Base-by-base conservation (phyloP, 1,140 invertebrate genomes). In the Zelostemma sp. region DNA sequence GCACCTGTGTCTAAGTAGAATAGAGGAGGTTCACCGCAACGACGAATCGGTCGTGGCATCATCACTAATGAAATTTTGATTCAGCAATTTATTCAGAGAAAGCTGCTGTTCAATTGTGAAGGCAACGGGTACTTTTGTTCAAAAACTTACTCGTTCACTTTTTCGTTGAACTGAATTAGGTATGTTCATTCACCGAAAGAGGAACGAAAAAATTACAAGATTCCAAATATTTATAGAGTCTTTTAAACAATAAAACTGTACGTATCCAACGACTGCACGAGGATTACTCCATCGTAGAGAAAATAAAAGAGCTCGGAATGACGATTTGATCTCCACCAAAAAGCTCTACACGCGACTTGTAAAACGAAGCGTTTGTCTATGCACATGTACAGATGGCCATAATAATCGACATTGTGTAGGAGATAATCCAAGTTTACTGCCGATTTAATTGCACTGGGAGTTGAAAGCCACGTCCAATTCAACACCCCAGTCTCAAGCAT, bases 371-470 rank as follows among this genome's bases (percentile, higher is more conserved):
- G 55, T 55, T 38, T 55, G 25, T 14, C 49, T 35, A 28, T 6
- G 15, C 48, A 66, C 35, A 50, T 45, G 46, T 50, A 49, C 21
- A 12, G 46, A 11, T 5, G 25, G 57, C 31, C 58, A 63, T 63
- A n/a, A n/a, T n/a, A 68, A 68, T 68, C 60, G 59, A 38, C 55
- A 63, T 59, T 63, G 59, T 68, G 66, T 59, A 49, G 17, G 55
- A 56, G 60, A 69, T 68, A 68, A 68, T 68, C 66, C 66, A 60
- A 62, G 59, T 68, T 68, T 69, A 69, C 60, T 60, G 46, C 55
- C 61, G 53, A 69, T 69, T 69, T 64, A 69, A 61, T 69, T 69
- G 61, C 67, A 43, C 61, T 53, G 56, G 46, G 50, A 60, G 59
- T 63, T 64, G 66, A 69, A 69, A 69, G 66, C 66, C 43, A 60